These are phyloP conservation scores for Trilocha varians DNA, from an alignment of 2,888 invertebrate species.

Conservation along the genomic window DNA sequence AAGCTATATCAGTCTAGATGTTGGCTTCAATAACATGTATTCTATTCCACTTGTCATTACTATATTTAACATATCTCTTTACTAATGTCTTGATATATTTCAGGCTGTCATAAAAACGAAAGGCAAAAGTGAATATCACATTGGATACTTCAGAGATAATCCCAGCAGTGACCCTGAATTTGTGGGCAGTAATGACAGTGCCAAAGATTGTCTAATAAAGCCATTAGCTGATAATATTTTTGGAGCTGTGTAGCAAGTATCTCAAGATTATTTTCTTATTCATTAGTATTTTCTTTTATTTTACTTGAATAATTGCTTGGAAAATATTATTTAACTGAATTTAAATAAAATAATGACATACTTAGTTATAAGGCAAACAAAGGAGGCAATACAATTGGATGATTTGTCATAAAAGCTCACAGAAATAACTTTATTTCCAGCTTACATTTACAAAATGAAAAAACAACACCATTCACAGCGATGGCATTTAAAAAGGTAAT, in stretches of 20 bases:
- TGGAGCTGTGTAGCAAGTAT: constrained; percentile 81
- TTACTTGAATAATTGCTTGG: not conserved
- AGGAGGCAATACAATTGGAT: no score
- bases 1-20: no score
- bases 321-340: no score
- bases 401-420: no score
- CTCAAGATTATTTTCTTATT: constrained; percentile 3
- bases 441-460: constrained; percentile 64
- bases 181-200: constrained; percentile 82
- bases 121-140: constrained; percentile 82
- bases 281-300: not conserved
- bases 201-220: constrained; percentile 78
- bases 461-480: constrained; percentile 77
- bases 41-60: no score
- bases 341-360: no score
- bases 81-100: constrained; percentile 26
- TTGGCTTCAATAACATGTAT: no score
- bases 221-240: constrained; percentile 86
- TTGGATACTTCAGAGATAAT: constrained; percentile 92
- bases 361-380: no score
- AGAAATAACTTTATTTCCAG: constrained; percentile 33
- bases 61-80: no score
- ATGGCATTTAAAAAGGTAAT: constrained; percentile 73
- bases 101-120: constrained; percentile 81
- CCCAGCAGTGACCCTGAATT: constrained; percentile 82